Evolutionary conservation across 2,888 invertebrate species (phyloP).

Genomic region (Panzeria rudis): DNA sequence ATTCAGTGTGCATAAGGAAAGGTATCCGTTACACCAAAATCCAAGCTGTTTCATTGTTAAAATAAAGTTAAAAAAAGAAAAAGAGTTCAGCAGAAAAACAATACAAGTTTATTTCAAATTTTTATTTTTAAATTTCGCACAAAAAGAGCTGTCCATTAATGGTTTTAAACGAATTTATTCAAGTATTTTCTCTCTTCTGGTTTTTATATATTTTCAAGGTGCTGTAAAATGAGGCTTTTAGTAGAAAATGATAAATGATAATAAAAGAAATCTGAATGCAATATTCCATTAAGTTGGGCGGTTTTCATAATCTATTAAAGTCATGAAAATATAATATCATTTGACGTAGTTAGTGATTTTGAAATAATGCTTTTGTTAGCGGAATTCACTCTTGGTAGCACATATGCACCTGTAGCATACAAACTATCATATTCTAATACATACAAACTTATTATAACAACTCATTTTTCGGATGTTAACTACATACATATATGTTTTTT

Average conservation of each 20-base stretch:
- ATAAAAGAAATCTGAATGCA: background rate
- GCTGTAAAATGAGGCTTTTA: background rate
- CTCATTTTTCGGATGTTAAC: too few relatives aligned
- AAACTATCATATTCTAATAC: too few relatives aligned
- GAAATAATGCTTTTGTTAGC: too few relatives aligned
- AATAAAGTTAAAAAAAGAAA: conserved; percentile 1
- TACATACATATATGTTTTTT: too few relatives aligned
- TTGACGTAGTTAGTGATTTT: too few relatives aligned
- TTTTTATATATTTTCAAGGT: background rate
- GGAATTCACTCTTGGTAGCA: too few relatives aligned
- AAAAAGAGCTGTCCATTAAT: background rate
- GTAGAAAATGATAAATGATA: too few relatives aligned
- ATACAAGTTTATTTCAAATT: background rate
- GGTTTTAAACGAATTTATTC: background rate
- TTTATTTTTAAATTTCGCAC: conserved; percentile 7
- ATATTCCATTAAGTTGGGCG: background rate
- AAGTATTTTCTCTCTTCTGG: background rate
- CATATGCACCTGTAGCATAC: too few relatives aligned
- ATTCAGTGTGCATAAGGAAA: conserved; percentile 22
- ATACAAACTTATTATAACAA: too few relatives aligned
- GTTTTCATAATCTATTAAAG: too few relatives aligned
- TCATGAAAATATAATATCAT: too few relatives aligned
- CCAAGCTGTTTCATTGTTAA: conserved; percentile 15
- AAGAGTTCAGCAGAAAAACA: conserved; percentile 31
- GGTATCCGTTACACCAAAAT: conserved; percentile 32